phyloP scores from a whole-genome alignment of 2,888 invertebrate species.

The Athripsodes cinereus region DNA sequence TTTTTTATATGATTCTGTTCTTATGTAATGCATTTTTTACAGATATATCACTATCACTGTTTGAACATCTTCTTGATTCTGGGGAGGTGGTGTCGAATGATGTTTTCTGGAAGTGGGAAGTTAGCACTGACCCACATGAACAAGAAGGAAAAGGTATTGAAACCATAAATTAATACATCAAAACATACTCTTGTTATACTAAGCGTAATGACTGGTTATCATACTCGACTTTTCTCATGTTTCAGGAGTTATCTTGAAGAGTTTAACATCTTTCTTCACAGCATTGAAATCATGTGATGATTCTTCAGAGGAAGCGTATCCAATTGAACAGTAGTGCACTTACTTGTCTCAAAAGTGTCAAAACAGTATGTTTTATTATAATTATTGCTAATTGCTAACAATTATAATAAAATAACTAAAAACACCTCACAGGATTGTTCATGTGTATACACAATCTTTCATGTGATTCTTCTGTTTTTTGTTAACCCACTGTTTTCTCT shows the following conservation, averaged over 20 bases:
- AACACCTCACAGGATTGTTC: too few species aligned
- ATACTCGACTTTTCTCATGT: neutral
- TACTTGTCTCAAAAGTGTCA: too few species aligned
- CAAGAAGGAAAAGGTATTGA: slow-evolving; percentile 24
- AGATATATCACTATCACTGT: slow-evolving; percentile 35
- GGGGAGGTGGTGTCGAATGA: slow-evolving; percentile 32
- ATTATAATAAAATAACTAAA: too few species aligned
- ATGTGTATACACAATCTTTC: too few species aligned
- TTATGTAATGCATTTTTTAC: too few species aligned
- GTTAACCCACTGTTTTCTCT: too few species aligned
- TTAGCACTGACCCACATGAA: slow-evolving; percentile 21
- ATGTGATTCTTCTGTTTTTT: too few species aligned
- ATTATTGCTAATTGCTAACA: too few species aligned
- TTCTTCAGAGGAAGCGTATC: slow-evolving; percentile 9
- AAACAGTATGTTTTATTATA: too few species aligned
- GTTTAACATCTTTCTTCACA: slow-evolving; percentile 14
- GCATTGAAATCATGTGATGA: slow-evolving; percentile 9
- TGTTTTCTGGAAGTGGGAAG: slow-evolving; percentile 21
- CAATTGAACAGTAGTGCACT: neutral
- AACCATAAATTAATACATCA: neutral
- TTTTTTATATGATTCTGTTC: too few species aligned
- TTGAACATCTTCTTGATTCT: slow-evolving; percentile 19
- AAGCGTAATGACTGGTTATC: too few species aligned
- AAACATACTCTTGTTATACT: neutral
- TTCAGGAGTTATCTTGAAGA: slow-evolving; percentile 17